Conservation (phyloP, 2,797 vertebrate species). For the Paguma larvata region DNA sequence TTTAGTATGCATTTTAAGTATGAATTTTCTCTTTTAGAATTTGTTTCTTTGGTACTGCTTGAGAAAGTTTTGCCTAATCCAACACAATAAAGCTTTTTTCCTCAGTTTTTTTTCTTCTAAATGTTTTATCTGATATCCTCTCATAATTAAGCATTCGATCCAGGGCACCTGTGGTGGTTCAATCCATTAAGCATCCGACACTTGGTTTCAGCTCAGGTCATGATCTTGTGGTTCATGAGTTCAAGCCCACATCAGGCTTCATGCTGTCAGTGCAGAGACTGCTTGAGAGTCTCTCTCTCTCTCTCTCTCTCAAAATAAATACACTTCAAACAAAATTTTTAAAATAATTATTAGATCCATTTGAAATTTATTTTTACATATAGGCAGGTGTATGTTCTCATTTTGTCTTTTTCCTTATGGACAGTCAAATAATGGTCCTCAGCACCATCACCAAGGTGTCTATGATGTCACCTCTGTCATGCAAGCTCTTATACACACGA, state of each 20-base stretch:
- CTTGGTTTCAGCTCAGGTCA: too few relatives aligned
- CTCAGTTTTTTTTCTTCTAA: neutral
- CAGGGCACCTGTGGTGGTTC: too few relatives aligned
- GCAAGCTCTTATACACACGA: neutral
- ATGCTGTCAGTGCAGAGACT: too few relatives aligned
- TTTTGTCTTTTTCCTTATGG: neutral
- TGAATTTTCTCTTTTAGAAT: neutral
- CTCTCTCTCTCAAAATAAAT: too few relatives aligned
- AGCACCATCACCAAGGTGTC: neutral
- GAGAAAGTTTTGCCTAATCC: neutral
- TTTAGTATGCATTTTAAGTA: neutral
- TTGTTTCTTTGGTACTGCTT: neutral
- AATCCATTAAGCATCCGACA: too few relatives aligned
- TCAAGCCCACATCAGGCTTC: too few relatives aligned
- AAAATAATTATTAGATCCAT: neutral
- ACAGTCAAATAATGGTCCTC: neutral
- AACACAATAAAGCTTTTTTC: neutral
- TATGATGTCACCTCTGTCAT: neutral
- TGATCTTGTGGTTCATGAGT: too few relatives aligned
- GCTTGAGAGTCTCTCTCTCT: too few relatives aligned
- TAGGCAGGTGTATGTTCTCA: neutral
- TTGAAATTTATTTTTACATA: neutral
- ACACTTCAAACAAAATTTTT: too few relatives aligned
- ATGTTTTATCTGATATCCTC: neutral
- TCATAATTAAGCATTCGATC: neutral